Evolutionary conservation across 2,797 vertebrate genomes (phyloP), one percentile per base, ranked within the genome.

Genomic region (Gymnoscopelus microlampas): DNA sequence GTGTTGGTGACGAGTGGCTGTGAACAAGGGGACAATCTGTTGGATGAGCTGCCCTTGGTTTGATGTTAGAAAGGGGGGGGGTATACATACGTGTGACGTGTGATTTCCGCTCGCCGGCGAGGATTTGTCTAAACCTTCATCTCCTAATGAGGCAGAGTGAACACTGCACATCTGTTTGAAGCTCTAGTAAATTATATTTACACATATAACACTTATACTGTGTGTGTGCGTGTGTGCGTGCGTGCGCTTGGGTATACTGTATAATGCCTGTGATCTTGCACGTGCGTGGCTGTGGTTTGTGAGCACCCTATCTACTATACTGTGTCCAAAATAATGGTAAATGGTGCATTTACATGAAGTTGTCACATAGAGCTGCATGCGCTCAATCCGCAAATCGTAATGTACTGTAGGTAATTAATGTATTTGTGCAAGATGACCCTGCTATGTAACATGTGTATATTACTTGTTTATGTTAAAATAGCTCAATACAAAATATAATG

Each of bases 141-240:
- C 32, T 53, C 60, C 57, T 58, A 53, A 70, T 47, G 65, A 54
- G 53, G n/a, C 50, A 32, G 44, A 24, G 14, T 9, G n/a, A 13
- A 14, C 12, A 54, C 62, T 55, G 73, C 4, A 35, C 8, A 26
- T 53, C 32, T 60, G 3, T 15, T 3, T 57, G 11, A 29, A 32
- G 26, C 11, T 32, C 10, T 51, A 4, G 3, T 51, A 51, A 1
- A 13, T 51, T 51, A 51, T 51, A 4, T 15, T 51, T 51, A 13
- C 12, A 74, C 55, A 54, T 59, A 62, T 60, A 44, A 76, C 80
- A 75, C 61, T 54, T 80, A 53, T 57, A 58, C 5, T 51, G 59
- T 66, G 44, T 58, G 53, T 66, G 68, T 54, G 59, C 60, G 44
- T 44, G 57, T 49, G 23, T 59, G 24, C 13, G 57, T 58, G 23